phyloP scores from a whole-genome alignment of 2,888 invertebrate genomes.

The Diaprepes abbreviatus region DNA sequence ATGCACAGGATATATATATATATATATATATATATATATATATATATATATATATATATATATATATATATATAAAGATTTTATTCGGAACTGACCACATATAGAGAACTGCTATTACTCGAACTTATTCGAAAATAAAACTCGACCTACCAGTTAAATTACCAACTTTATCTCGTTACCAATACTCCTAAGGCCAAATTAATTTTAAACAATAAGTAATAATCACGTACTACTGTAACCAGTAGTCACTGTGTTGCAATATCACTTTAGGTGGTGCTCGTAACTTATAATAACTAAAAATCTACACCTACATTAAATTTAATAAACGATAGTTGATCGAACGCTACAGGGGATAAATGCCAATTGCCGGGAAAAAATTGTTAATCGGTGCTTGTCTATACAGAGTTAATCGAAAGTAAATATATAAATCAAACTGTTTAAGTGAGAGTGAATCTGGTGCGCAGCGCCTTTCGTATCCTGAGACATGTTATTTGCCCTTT shows the following conservation, averaged over 20 bases:
- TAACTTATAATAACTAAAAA: constrained; percentile 4
- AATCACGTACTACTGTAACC: constrained; percentile 1
- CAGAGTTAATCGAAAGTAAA: neutral
- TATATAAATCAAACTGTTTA: too few species aligned
- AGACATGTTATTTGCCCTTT: too few species aligned
- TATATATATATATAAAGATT: too few species aligned
- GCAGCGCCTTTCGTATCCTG: too few species aligned
- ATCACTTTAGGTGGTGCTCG: constrained; percentile 1
- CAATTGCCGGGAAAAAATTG: neutral
- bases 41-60: too few species aligned
- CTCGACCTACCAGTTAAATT: neutral
- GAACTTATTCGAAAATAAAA: too few species aligned
- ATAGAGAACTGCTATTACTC: too few species aligned
- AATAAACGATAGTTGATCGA: neutral
- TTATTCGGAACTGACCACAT: too few species aligned
- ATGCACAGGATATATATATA: too few species aligned
- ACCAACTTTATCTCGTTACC: neutral
- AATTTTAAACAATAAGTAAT: constrained; percentile 9
- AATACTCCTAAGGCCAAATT: neutral
- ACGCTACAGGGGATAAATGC: neutral
- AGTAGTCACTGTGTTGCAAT: neutral
- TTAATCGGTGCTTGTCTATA: neutral
- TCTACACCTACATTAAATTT: constrained; percentile 1
- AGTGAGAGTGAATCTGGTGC: too few species aligned
- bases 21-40: too few species aligned